Percentiles rank a stretch among this genome's conserved stretches.
Conservation (phyloP, 2,888 invertebrate species). For the Epinotia bilunana region DNA sequence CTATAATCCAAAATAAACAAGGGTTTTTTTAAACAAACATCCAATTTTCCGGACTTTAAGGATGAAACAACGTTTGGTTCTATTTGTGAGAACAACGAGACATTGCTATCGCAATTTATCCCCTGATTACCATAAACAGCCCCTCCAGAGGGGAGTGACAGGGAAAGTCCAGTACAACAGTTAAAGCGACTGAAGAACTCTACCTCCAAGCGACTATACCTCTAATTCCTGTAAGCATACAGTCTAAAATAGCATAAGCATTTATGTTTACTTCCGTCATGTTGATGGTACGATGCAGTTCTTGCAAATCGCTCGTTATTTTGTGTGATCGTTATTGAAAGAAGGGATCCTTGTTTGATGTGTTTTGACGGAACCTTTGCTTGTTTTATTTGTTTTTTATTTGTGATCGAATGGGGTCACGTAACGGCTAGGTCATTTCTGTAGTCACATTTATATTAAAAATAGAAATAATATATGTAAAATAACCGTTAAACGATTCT, state of each 20-base stretch:
- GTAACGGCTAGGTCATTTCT: neutral
- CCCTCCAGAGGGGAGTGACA: neutral
- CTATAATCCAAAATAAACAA: neutral
- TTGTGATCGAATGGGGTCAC: neutral
- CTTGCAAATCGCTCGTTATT: slow-evolving; percentile 35
- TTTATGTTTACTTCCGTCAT: neutral
- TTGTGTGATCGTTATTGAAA: slow-evolving; percentile 31
- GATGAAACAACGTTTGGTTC: slow-evolving; percentile 2
- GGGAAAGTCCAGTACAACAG: neutral
- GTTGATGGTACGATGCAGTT: neutral
- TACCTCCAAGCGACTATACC: neutral
- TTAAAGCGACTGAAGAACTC: neutral
- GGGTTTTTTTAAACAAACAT: neutral
- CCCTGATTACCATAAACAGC: slow-evolving; percentile 24
- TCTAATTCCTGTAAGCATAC: neutral
- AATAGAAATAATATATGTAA: too few relatives aligned
- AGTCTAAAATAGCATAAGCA: neutral
- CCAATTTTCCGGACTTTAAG: slow-evolving; percentile 4
- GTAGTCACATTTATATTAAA: too few relatives aligned
- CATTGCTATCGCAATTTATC: neutral
- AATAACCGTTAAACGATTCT: too few relatives aligned
- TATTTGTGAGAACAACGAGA: slow-evolving; percentile 9
- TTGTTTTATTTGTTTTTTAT: slow-evolving; percentile 19
- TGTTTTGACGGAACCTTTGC: neutral
- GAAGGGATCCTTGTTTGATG: slow-evolving; percentile 22